A percentile compares a stretch with the other conserved stretches of the same genome.
Evolutionary conservation across 2,888 invertebrate species (phyloP).

Genomic region (Stomorhina lunata): DNA sequence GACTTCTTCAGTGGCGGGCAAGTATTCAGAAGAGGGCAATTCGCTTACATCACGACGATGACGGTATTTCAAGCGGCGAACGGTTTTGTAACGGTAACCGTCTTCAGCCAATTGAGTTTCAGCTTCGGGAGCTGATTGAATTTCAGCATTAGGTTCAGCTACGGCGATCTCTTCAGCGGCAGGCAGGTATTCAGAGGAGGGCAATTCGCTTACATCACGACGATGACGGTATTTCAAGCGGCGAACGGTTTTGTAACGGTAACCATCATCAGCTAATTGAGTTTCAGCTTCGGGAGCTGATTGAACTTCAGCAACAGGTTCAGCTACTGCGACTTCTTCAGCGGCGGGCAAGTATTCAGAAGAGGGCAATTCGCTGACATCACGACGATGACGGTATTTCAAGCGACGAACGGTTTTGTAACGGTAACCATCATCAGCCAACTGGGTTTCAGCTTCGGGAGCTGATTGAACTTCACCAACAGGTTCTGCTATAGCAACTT

Average conservation of each 20-base stretch:
- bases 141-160: conserved; percentile 61
- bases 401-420: conserved; percentile 73
- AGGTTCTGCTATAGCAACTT: conserved; percentile 60
- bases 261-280: conserved; percentile 44
- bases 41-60: conserved; percentile 69
- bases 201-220: conserved; percentile 72
- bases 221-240: conserved; percentile 45
- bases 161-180: conserved; percentile 51
- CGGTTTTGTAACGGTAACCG: conserved; percentile 77
- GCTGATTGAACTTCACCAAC: conserved; percentile 35
- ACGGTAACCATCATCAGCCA: conserved; percentile 67
- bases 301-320: conserved; percentile 43
- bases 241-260: conserved; percentile 42
- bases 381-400: conserved; percentile 68
- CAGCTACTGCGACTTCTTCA: conserved; percentile 60
- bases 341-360: conserved; percentile 72
- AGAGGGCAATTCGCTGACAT: conserved; percentile 70
- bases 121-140: conserved; percentile 47
- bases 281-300: neutral
- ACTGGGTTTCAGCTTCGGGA: conserved; percentile 27
- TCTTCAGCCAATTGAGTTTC: conserved; percentile 70
- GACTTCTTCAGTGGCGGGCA: conserved; percentile 69
- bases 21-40: conserved; percentile 70
- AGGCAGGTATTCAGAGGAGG: conserved; percentile 46
- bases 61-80: conserved; percentile 70